Base-by-base conservation (phyloP, 2,113 vertebrate genomes). In the Menidia beryllina region DNA sequence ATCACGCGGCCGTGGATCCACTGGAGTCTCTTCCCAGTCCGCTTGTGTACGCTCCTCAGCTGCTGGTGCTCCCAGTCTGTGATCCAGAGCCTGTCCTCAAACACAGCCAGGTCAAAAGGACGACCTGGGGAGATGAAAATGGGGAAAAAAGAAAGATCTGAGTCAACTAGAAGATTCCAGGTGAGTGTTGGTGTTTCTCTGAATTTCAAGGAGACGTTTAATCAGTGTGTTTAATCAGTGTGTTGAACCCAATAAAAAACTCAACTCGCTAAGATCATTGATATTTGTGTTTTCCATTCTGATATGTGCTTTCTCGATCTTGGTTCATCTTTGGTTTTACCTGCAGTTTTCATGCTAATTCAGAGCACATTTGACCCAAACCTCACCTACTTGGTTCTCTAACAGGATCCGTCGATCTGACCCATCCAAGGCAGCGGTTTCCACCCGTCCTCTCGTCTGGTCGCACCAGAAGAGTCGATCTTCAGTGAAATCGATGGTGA, bases 311-410 rank as follows among this genome's bases (percentile, higher is more conserved):
- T n/a, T n/a, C n/a, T n/a, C n/a, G n/a, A n/a, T n/a, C n/a, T n/a
- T n/a, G n/a, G n/a, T n/a, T n/a, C n/a, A n/a, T n/a, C n/a, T n/a
- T n/a, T n/a, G n/a, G n/a, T n/a, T n/a, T n/a, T n/a, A n/a, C 10
- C 14, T 39, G 3, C 20, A 7, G 12, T 13, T 17, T 25, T 19
- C 3, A n/a, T 4, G 2, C 2, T 2, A 15, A 2, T 47, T 11
- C 12, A 48, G 13, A 56, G 15, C 11, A 54, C 7, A 24, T 74
- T 82, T 79, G 60, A 82, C 45, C 89, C 86, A 92, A 94, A 90
- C 90, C 97, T 98, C 94, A 99, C 97, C 96, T 96, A 98, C 96
- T 95, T 98, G 93, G 57, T 96, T 96, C 95, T 95, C 92, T 81
- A 83, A 83, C 89, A 99, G 92, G 68, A 92, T 80, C 74, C n/a